These are phyloP conservation scores for Cassiopea xamachana DNA, from an alignment of 30 jellyfish, hydroid and myxozoan genomes.

Conservation along the genomic window DNA sequence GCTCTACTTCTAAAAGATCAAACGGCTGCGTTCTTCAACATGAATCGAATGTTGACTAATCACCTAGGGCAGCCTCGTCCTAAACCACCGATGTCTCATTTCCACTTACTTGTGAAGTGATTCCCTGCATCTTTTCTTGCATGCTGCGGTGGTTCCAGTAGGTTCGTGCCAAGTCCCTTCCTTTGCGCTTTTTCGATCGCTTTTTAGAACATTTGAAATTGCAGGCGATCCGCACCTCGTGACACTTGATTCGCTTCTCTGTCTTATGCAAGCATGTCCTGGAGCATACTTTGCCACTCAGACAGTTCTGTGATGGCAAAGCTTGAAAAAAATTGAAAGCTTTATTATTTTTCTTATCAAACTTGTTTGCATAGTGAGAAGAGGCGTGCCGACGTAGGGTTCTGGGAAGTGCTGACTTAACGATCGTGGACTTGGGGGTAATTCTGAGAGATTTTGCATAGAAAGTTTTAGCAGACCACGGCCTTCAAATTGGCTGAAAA, in stretches of 20 bases:
- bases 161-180: neutral
- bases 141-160: neutral
- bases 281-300: conserved; percentile 59
- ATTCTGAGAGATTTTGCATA: too few relatives aligned
- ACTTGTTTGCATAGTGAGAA: too few relatives aligned
- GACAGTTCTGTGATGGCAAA: conserved; percentile 46
- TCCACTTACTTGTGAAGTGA: neutral
- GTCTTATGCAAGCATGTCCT: conserved; percentile 78
- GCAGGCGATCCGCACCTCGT: conserved; percentile 77
- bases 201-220: conserved; percentile 69
- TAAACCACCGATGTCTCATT: neutral
- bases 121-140: neutral
- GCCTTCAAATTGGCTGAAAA: too few relatives aligned
- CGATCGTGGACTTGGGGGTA: too few relatives aligned
- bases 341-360: neutral
- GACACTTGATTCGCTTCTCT: conserved; percentile 68
- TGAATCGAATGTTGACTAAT: neutral
- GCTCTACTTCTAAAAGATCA: neutral
- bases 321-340: neutral
- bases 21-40: neutral
- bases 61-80: neutral
- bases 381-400: too few relatives aligned
- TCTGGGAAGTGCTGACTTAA: too few relatives aligned
- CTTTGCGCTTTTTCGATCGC: conserved; percentile 12
- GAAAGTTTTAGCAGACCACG: too few relatives aligned